Conservation (phyloP, 2,113 vertebrate genomes). For the Leucosticte australis region DNA sequence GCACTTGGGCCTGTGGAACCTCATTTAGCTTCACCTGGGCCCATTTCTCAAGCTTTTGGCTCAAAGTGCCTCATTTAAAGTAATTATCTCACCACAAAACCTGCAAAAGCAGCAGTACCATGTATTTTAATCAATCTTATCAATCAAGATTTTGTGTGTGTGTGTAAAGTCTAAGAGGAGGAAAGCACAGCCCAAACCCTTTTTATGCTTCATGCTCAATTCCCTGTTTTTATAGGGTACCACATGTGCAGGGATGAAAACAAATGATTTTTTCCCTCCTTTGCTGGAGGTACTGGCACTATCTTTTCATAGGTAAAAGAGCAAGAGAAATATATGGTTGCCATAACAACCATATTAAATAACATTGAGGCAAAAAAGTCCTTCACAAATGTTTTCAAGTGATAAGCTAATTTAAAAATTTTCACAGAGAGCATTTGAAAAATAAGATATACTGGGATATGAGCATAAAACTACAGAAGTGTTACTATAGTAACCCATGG, state of each 20-base stretch:
- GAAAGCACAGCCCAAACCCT: not conserved
- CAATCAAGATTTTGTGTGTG: not conserved
- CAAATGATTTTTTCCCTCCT: not conserved
- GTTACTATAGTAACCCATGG: constrained; percentile 54
- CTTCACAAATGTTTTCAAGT: constrained; percentile 56
- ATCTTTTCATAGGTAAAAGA: constrained; percentile 25
- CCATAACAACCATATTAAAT: constrained; percentile 63
- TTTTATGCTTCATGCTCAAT: not conserved
- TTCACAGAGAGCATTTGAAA: constrained; percentile 32
- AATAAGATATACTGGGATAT: constrained; percentile 24
- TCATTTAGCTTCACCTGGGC: not conserved
- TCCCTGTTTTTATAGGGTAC: not conserved
- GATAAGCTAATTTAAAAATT: constrained; percentile 65
- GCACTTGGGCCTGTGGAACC: not conserved
- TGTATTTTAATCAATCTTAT: not conserved
- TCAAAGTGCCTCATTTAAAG: not conserved
- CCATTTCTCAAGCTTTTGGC: not conserved
- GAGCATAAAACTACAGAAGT: not conserved
- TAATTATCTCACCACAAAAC: not conserved
- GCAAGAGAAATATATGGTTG: constrained; percentile 29
- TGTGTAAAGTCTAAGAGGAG: not conserved
- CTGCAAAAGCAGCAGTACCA: not conserved
- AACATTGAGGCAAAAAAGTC: constrained; percentile 27
- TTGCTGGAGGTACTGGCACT: not conserved
- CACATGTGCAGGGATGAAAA: not conserved